These are phyloP conservation scores for Lepetodrilus schrolli DNA, from an alignment of 2,888 invertebrate species.

Conservation along the genomic window DNA sequence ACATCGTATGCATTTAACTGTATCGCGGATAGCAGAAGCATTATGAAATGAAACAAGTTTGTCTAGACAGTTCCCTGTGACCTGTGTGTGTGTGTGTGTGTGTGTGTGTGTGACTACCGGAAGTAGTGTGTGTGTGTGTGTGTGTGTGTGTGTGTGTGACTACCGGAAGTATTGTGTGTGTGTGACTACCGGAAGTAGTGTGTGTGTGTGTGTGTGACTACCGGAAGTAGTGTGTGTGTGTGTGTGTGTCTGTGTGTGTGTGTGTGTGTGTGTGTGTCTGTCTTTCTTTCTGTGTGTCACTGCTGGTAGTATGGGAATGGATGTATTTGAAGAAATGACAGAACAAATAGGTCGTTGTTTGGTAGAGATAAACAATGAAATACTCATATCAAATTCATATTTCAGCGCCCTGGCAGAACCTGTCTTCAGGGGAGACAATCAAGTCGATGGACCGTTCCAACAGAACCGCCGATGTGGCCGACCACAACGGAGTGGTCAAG, in stretches of 20 bases:
- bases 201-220: conserved; percentile 27
- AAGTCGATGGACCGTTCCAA: conserved; percentile 58
- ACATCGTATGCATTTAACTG: no score
- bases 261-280: not conserved
- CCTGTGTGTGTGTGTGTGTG: not conserved
- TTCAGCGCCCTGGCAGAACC: conserved; percentile 68
- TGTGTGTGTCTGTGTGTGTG: not conserved
- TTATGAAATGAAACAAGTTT: no score
- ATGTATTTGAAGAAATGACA: not conserved
- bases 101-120: conserved; percentile 4
- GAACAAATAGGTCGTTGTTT: no score
- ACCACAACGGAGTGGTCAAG: no score
- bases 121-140: conserved; percentile 3
- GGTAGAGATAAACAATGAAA: no score
- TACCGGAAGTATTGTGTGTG: conserved; percentile 22
- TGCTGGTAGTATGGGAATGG: not conserved
- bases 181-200: not conserved
- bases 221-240: not conserved
- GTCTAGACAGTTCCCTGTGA: not conserved
- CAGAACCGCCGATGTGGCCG: no score
- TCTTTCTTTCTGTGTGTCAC: not conserved
- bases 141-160: conserved; percentile 25
- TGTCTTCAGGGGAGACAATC: conserved; percentile 60
- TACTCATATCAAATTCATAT: not conserved
- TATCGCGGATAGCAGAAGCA: no score